These are phyloP conservation scores for Leistus spinibarbis DNA, from an alignment of 2,888 invertebrate species.

Conservation along the genomic window DNA sequence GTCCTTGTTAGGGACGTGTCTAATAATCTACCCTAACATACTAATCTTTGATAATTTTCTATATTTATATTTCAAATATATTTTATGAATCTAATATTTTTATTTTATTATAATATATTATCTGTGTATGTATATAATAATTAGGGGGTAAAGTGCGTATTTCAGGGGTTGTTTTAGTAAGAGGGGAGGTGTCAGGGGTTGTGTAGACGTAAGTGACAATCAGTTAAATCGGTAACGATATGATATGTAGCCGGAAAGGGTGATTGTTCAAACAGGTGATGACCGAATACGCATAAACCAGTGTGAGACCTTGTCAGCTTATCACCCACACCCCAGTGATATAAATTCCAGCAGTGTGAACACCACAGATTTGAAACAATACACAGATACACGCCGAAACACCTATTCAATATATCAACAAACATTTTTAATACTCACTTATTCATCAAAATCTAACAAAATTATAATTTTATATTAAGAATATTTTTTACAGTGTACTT, in stretches of 20 bases:
- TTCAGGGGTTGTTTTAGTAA: neutral
- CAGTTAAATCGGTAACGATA: neutral
- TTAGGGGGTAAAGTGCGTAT: neutral
- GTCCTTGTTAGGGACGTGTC: neutral
- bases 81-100: no score
- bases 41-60: no score
- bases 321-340: neutral
- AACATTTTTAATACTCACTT: neutral
- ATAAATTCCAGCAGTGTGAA: neutral
- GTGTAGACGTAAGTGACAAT: neutral
- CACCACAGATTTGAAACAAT: neutral
- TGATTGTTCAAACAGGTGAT: neutral
- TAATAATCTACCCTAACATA: neutral
- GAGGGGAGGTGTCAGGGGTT: neutral
- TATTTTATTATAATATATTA: no score
- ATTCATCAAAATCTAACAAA: no score
- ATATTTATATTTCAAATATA: no score
- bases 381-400: neutral
- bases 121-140: no score
- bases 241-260: neutral
- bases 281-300: neutral
- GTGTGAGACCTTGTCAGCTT: neutral
- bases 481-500: no score
- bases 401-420: neutral
- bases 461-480: no score